Evolutionary conservation across 37 sponge, comb jelly and placozoan species (phyloP).

Genomic region (Geodia barretti): DNA sequence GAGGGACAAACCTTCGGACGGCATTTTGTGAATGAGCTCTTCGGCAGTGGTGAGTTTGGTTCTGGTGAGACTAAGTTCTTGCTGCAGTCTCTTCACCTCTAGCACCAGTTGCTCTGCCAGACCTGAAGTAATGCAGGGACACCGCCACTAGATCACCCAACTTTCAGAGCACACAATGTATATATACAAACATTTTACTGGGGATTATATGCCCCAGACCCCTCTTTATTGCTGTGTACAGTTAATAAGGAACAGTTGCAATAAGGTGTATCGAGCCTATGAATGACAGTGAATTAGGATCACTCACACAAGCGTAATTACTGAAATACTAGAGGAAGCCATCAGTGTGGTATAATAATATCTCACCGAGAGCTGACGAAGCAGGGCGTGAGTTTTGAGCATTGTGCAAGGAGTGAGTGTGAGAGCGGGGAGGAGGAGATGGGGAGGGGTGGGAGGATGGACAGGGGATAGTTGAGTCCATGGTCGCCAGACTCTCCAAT

Average conservation of each 20-base stretch:
- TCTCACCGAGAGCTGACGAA: constrained; percentile 1
- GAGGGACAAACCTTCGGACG: constrained; percentile 69
- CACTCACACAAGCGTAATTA: no score
- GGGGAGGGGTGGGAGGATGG: constrained; percentile 2
- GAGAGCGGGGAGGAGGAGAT: not conserved
- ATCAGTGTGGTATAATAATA: no score
- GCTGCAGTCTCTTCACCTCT: constrained; percentile 49
- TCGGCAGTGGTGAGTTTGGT: constrained; percentile 40
- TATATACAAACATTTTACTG: not conserved
- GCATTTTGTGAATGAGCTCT: constrained; percentile 42
- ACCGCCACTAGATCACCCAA: not conserved
- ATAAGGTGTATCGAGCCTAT: no score
- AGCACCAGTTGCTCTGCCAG: constrained; percentile 54
- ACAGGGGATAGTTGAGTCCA: not conserved
- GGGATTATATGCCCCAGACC: not conserved
- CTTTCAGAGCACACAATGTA: not conserved
- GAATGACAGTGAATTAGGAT: no score
- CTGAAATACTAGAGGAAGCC: no score
- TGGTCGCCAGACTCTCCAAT: not conserved
- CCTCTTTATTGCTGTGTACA: not conserved
- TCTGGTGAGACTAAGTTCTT: constrained; percentile 34
- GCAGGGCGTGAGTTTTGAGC: no score
- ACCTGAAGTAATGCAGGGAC: not conserved
- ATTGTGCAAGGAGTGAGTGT: not conserved
- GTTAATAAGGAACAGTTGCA: not conserved